phyloP scores from a whole-genome alignment of 2,113 vertebrate species.

The Castor canadensis region DNA sequence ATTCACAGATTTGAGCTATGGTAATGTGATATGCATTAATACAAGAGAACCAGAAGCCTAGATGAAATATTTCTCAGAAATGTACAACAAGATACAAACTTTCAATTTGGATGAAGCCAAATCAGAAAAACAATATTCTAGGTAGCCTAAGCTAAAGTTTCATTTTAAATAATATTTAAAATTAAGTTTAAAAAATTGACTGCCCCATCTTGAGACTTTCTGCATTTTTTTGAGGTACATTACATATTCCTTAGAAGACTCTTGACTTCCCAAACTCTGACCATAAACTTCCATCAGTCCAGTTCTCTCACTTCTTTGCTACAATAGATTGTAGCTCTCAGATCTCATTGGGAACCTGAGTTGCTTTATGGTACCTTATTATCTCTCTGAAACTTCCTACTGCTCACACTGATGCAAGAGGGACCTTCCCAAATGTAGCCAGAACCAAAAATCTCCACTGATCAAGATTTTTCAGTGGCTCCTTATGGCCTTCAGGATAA shows the following conservation, averaged over 20 bases:
- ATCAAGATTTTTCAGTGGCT: neutral
- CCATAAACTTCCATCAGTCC: neutral
- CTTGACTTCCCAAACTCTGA: too few relatives aligned
- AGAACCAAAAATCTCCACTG: neutral
- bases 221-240: too few relatives aligned
- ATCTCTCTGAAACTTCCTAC: neutral
- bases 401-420: neutral
- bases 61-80: constrained; percentile 4
- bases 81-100: neutral
- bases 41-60: neutral
- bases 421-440: neutral
- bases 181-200: neutral
- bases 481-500: neutral
- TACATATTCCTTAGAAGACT: too few relatives aligned
- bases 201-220: neutral
- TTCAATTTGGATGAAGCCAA: neutral
- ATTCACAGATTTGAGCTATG: accelerated
- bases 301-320: neutral
- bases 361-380: neutral
- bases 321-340: neutral
- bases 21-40: neutral
- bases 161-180: neutral
- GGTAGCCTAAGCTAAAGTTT: neutral
- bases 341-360: neutral
- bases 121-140: neutral